Conservation (phyloP, 1,140 invertebrate species). For the Sycophaga agraensis region DNA sequence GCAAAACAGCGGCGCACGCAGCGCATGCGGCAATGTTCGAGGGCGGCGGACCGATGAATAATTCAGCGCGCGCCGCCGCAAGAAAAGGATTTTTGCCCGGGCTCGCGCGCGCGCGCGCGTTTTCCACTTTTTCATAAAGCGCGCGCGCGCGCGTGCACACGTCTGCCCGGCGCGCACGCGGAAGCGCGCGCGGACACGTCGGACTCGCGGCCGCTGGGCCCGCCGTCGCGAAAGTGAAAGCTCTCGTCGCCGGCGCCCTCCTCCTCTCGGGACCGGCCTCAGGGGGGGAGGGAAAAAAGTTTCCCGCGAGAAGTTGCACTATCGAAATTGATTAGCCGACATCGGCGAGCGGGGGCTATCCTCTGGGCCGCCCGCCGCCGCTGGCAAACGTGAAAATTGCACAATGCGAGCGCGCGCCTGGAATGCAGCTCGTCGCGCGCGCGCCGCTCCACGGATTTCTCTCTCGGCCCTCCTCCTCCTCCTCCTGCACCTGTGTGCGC, state of each 20-base stretch:
- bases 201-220: background rate
- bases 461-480: background rate
- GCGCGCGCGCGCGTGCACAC: background rate
- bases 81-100: background rate
- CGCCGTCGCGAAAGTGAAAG: slow-evolving; percentile 18
- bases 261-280: too few species aligned
- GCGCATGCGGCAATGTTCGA: background rate
- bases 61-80: background rate
- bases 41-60: too few species aligned
- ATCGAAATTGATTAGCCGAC: slow-evolving; percentile 21
- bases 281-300: too few species aligned
- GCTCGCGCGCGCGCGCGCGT: background rate
- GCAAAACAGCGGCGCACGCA: background rate
- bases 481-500: background rate
- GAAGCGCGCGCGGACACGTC: background rate
- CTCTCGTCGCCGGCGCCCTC: slow-evolving; percentile 7
- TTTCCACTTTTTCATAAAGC: background rate
- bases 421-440: too few species aligned
- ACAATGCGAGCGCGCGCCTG: background rate
- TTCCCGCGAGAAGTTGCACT: slow-evolving; percentile 2
- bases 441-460: too few species aligned
- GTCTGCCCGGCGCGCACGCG: background rate
- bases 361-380: background rate
- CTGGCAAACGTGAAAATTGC: slow-evolving; percentile 17
- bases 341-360: too few species aligned